phyloP scores from a whole-genome alignment of 2,797 vertebrate species.

The Rousettus madagascariensis region DNA sequence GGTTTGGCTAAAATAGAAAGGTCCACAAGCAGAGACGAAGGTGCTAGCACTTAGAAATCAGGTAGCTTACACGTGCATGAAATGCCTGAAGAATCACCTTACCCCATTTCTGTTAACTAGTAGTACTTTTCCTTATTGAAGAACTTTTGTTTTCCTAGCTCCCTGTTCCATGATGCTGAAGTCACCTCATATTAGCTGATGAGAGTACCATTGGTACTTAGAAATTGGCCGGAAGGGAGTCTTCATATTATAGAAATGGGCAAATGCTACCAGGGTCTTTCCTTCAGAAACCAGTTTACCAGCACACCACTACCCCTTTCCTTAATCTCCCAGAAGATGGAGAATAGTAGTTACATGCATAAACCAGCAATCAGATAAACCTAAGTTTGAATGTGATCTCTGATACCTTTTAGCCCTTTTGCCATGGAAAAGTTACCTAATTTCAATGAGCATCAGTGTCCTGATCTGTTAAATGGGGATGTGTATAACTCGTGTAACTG shows the following conservation, averaged over 20 bases:
- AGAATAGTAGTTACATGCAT: neutral
- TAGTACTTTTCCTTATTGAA: neutral
- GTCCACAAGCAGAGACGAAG: neutral
- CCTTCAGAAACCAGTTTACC: neutral
- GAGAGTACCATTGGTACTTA: neutral
- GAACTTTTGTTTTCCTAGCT: neutral
- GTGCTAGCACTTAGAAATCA: neutral
- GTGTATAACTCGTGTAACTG: neutral
- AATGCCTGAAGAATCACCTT: neutral
- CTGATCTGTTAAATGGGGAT: neutral
- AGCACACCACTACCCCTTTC: neutral
- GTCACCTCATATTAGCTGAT: neutral
- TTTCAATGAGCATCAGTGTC: neutral
- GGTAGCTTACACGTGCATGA: neutral
- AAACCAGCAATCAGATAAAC: neutral
- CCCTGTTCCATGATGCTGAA: neutral
- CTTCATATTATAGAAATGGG: neutral
- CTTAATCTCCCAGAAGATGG: neutral
- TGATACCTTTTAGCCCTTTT: neutral
- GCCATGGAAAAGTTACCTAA: neutral
- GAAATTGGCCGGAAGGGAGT: neutral
- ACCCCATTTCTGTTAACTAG: neutral
- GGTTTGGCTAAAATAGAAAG: neutral
- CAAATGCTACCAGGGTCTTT: neutral
- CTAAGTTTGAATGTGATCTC: neutral